Conservation (phyloP, 2,888 invertebrate genomes). For the Uropetala carovei region DNA sequence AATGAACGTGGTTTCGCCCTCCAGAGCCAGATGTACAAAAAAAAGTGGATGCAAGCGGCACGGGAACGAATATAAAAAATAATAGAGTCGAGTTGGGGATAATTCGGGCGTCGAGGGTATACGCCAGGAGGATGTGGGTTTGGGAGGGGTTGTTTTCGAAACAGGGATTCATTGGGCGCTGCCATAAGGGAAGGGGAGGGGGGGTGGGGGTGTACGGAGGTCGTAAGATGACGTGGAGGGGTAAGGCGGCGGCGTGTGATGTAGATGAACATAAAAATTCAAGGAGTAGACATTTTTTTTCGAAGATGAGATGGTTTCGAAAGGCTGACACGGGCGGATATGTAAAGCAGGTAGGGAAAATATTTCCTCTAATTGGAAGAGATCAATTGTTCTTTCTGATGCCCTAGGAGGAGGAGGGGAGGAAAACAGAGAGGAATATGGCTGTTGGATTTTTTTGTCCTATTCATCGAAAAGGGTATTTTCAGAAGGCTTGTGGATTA, state of each 20-base stretch:
- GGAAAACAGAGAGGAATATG: neutral
- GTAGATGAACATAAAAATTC: slow-evolving; percentile 23
- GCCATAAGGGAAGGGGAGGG: neutral
- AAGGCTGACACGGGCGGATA: neutral
- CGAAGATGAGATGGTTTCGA: neutral
- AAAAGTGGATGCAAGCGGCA: neutral
- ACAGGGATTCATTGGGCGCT: too few species aligned
- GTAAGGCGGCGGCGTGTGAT: slow-evolving; percentile 4
- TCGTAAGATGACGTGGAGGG: neutral
- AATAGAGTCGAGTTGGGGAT: neutral
- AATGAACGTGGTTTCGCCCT: slow-evolving; percentile 32
- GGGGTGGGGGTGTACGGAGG: neutral
- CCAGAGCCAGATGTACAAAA: slow-evolving; percentile 8
- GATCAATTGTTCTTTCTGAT: neutral
- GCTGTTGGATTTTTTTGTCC: neutral
- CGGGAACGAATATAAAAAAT: slow-evolving; percentile 19
- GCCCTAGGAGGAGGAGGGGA: neutral
- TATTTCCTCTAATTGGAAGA: slow-evolving; percentile 11
- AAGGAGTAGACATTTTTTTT: neutral
- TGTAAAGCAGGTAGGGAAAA: neutral
- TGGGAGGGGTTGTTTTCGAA: too few species aligned
- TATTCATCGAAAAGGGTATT: neutral
- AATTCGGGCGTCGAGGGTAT: too few species aligned
- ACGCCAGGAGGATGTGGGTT: too few species aligned
- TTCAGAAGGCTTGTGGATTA: neutral